phyloP scores from a whole-genome alignment of 2,888 invertebrate species.

The Polydrusus cervinus region DNA sequence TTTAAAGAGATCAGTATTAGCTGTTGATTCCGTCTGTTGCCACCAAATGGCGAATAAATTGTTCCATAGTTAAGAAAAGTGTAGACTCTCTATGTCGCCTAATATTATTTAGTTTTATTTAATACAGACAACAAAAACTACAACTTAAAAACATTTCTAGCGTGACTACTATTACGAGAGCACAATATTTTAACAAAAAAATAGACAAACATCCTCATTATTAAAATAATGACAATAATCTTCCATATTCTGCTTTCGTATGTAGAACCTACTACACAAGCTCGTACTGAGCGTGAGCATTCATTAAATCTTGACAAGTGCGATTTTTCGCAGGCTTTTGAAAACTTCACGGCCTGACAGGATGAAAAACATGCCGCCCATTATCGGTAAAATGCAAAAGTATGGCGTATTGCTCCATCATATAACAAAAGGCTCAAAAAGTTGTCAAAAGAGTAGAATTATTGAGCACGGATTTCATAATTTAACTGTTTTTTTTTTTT shows the following conservation, averaged over 20 bases:
- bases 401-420: slow-evolving; percentile 17
- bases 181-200: background rate
- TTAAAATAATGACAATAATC: slow-evolving; percentile 14
- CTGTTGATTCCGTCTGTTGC: too few relatives aligned
- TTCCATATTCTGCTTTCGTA: background rate
- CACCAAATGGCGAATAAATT: too few relatives aligned
- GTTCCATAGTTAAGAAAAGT: too few relatives aligned
- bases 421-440: slow-evolving; percentile 11
- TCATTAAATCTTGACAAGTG: slow-evolving; percentile 17
- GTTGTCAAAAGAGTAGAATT: background rate
- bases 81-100: too few relatives aligned
- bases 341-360: slow-evolving; percentile 14
- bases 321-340: slow-evolving; percentile 25
- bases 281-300: slow-evolving; percentile 5
- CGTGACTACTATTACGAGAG: too few relatives aligned
- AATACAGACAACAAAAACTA: too few relatives aligned
- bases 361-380: slow-evolving; percentile 19
- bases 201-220: background rate
- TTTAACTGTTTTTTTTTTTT: too few relatives aligned
- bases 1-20: too few relatives aligned
- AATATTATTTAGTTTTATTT: too few relatives aligned
- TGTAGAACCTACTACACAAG: background rate
- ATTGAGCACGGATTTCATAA: background rate
- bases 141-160: too few relatives aligned
- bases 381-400: slow-evolving; percentile 25